These are phyloP conservation scores for Phlogophora meticulosa DNA, from an alignment of 2,888 invertebrate species.

Conservation along the genomic window DNA sequence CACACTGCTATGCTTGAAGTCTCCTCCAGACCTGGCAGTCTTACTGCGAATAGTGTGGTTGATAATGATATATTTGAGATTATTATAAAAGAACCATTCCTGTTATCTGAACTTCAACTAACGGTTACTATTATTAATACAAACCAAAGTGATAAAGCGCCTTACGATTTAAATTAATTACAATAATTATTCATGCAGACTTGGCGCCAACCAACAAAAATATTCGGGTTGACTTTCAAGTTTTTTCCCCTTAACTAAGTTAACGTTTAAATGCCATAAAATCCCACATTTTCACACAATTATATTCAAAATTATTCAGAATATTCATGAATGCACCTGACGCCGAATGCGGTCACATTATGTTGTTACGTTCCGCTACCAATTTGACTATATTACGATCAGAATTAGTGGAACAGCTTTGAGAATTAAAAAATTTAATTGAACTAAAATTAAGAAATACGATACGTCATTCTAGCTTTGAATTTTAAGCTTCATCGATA, in stretches of 20 bases:
- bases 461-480: neutral
- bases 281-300: slow-evolving; percentile 55
- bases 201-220: slow-evolving; percentile 4
- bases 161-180: slow-evolving; percentile 22
- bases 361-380: slow-evolving; percentile 31
- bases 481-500: neutral
- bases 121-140: too few relatives aligned
- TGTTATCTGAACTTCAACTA: too few relatives aligned
- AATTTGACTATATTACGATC: slow-evolving; percentile 28
- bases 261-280: slow-evolving; percentile 34
- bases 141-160: neutral
- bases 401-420: neutral
- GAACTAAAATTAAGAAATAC: neutral
- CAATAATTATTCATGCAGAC: slow-evolving; percentile 16
- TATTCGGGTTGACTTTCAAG: slow-evolving; percentile 6
- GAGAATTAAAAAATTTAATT: neutral
- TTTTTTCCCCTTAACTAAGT: slow-evolving; percentile 40
- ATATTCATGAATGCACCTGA: slow-evolving; percentile 86
- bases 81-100: too few relatives aligned
- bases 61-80: too few relatives aligned
- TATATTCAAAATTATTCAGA: slow-evolving; percentile 69
- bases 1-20: too few relatives aligned
- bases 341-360: slow-evolving; percentile 57
- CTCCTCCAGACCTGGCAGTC: too few relatives aligned
- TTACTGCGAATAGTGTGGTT: too few relatives aligned